Percentiles rank a stretch among this genome's conserved stretches.
phyloP scores from a whole-genome alignment of 2,113 vertebrate species.

The Ramphastos sulfuratus region DNA sequence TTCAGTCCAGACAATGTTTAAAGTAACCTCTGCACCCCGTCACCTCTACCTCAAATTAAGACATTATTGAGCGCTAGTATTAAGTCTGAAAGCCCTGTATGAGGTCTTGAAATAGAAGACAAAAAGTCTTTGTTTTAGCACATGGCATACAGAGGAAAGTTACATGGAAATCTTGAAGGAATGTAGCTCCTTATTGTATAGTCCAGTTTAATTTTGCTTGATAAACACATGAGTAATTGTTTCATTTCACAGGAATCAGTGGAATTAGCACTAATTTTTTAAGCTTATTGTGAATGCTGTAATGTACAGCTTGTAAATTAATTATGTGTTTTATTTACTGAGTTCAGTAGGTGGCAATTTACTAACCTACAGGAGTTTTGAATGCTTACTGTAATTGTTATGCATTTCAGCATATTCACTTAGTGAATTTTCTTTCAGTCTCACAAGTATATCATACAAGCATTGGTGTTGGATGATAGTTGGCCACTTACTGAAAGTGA shows the following conservation, averaged over 20 bases:
- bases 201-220: not conserved
- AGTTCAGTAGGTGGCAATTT: not conserved
- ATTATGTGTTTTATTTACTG: not conserved
- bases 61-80: not conserved
- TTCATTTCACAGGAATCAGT: constrained; percentile 10
- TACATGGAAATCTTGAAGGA: constrained; percentile 7
- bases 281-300: constrained; percentile 9
- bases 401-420: not conserved
- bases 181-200: not conserved
- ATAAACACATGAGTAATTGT: constrained; percentile 30
- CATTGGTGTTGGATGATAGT: constrained; percentile 81
- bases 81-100: not conserved
- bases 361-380: not conserved
- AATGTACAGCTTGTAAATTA: not conserved
- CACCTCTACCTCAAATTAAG: not conserved
- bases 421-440: constrained; percentile 68
- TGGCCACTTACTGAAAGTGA: constrained; percentile 85
- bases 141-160: not conserved
- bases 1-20: not conserved
- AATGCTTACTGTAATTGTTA: not conserved
- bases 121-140: not conserved
- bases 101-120: not conserved
- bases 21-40: not conserved
- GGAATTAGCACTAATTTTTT: constrained; percentile 23
- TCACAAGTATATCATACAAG: constrained; percentile 86